Base-by-base conservation (phyloP, 2,113 vertebrate species). In the Psophia crepitans region DNA sequence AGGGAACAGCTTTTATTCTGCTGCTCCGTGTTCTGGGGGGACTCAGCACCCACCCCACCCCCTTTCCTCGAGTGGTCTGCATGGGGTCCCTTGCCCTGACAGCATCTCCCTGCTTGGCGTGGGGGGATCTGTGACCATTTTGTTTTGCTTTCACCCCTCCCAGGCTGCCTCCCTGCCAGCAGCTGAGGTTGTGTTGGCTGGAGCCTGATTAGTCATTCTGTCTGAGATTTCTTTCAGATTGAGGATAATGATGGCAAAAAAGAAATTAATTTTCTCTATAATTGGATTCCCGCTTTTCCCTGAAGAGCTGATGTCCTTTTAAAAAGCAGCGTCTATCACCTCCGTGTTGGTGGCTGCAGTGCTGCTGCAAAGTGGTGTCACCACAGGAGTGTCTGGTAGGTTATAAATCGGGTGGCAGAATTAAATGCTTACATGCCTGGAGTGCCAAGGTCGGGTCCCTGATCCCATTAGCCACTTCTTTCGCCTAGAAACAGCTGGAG, bases 391-490 rank as follows among this genome's bases (percentile, higher is more conserved):
- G 85, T 22, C 74, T 87, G 91, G 41, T 73, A 73, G 81, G 94
- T 93, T 93, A 69, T 83, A 91, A 96, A 96, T 91, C 2, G 54
- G 89, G 84, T 91, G 84, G 83, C 74, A 96, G 74, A 96, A 96
- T 92, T 89, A 96, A 95, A 95, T 73, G 77, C 84, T 79, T 79
- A 64, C 60, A 49, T 79, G 84, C 74, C 76, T 89, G 80, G 80
- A 71, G 94, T 81, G 88, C 86, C 90, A 89, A 37, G 87, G 92
- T 96, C 26, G 15, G 81, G 81, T 90, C 93, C 84, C 81, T 85
- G 86, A 89, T 91, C 87, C 93, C 78, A 79, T 95, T 93, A 94
- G 70, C 91, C 35, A 12, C 81, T 84, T 83, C 70, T 92, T 76
- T 87, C 0, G 1, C 94, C 65, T 92, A 3, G 3, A 69, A 95